Base-by-base conservation (phyloP, 2,888 invertebrate genomes). In the Hyposoter dolosus region DNA sequence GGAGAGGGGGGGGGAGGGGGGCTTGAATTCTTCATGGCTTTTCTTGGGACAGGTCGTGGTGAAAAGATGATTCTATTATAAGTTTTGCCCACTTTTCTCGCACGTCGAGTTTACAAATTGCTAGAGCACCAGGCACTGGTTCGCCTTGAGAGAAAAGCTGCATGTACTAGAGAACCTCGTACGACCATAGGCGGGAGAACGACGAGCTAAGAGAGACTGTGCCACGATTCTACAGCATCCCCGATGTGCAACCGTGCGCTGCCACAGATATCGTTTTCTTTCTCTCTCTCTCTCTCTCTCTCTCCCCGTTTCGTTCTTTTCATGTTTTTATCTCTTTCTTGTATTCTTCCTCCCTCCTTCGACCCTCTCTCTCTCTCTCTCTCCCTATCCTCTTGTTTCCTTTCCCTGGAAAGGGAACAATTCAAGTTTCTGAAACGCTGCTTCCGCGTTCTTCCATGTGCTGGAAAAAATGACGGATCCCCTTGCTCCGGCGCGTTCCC, bases 11-110 rank as follows among this genome's bases (percentile, higher is more conserved):
- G 60, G 60, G n/a, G 23, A 6, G 56, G 74, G 53, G n/a, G 60
- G 60, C 69, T 74, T 81, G 68, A 81, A 85, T 86, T 86, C 82
- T 81, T 85, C 80, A 72, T 80, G 75, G 89, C 87, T 90, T 89
- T 87, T 89, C 81, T 89, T 87, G 77, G 88, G 88, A 89, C 86
- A 88, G 89, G 89, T 89, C 88, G 88, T 75, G 83, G 87, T 88
- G 85, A 90, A 89, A 90, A 89, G 91, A 91, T 90, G 90, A 91
- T 91, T 91, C 91, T 90, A 91, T 91, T 91, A 91, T 91, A 91
- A 91, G 91, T 90, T 90, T 89, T 86, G 88, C 88, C 87, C 84
- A 86, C 88, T 90, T 88, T 87, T 88, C 87, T 88, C 86, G 85
- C 87, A 88, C 87, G 87, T 87, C 84, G 85, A 82, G 86, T 85